A percentile compares a stretch with the other conserved stretches of the same genome.
phyloP scores from a whole-genome alignment of 2,888 invertebrate species.

The Rhagophthalmus giganteus region DNA sequence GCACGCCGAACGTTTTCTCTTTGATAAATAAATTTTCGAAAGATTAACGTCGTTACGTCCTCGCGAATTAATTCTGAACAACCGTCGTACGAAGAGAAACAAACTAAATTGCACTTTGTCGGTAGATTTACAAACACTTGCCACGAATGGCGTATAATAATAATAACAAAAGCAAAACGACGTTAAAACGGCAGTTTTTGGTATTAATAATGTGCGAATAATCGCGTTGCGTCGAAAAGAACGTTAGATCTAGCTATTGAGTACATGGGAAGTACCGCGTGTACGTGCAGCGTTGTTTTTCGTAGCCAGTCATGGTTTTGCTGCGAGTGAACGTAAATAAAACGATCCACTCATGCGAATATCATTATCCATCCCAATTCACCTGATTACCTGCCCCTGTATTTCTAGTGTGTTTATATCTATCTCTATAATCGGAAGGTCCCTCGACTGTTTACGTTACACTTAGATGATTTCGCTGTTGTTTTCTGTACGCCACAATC shows the following conservation, averaged over 20 bases:
- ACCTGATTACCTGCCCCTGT: conserved; percentile 32
- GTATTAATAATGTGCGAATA: no score
- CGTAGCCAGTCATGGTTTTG: conserved; percentile 23
- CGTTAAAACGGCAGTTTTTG: no score
- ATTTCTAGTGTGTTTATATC: conserved; percentile 27
- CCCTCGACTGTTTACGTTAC: conserved; percentile 22
- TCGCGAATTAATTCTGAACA: no score
- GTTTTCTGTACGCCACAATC: neutral
- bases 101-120: no score
- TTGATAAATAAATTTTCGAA: no score
- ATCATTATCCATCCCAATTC: conserved; percentile 29
- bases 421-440: conserved; percentile 27
- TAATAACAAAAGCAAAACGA: no score
- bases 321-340: conserved; percentile 30
- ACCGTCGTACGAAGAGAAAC: no score
- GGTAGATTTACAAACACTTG: no score
- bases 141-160: no score
- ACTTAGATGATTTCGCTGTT: conserved; percentile 15
- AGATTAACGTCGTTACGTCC: no score
- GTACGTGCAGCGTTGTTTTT: conserved; percentile 28
- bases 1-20: no score
- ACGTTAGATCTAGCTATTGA: conserved; percentile 6
- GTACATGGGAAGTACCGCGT: conserved; percentile 24
- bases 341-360: conserved; percentile 30
- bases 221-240: neutral